Conservation (phyloP, 2,797 vertebrate genomes). For the Alfaro cultratus region DNA sequence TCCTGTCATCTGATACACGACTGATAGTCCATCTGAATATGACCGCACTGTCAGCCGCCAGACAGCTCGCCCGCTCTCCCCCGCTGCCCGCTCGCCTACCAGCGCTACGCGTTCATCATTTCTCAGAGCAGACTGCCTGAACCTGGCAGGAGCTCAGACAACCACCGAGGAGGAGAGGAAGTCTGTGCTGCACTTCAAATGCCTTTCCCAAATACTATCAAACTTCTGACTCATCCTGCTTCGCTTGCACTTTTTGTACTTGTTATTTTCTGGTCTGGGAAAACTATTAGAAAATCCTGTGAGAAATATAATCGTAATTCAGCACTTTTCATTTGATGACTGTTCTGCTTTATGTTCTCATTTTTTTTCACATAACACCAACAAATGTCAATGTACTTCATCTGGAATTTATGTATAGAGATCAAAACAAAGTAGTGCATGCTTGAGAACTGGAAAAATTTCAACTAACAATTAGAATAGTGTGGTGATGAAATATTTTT, state of each 20-base stretch:
- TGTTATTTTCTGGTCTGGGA: conserved; percentile 26
- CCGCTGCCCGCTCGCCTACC: conserved; percentile 22
- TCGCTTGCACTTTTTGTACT: conserved; percentile 46
- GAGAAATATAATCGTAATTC: conserved; percentile 46
- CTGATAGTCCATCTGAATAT: conserved; percentile 76
- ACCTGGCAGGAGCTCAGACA: conserved; percentile 64
- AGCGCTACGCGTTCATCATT: conserved; percentile 57
- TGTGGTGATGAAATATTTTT: neutral
- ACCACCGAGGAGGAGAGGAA: conserved; percentile 56
- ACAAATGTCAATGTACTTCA: neutral
- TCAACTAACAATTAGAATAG: neutral
- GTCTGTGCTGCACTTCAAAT: conserved; percentile 61
- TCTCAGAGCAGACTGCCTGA: conserved; percentile 54
- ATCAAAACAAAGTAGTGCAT: neutral
- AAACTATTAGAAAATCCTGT: conserved; percentile 43
- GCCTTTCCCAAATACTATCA: conserved; percentile 64
- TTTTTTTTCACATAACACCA: neutral
- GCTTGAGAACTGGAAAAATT: neutral
- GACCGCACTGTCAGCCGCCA: conserved; percentile 66
- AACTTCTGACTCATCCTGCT: conserved; percentile 68
- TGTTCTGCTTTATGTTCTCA: conserved; percentile 19
- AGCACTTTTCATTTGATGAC: conserved; percentile 50
- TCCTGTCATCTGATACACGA: conserved; percentile 74
- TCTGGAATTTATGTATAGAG: neutral
- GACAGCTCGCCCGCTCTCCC: conserved; percentile 61